Evolutionary conservation across 2,888 invertebrate genomes (phyloP), one percentile per base, ranked within the genome.

Genomic region (Prostheceraeus crozeri): DNA sequence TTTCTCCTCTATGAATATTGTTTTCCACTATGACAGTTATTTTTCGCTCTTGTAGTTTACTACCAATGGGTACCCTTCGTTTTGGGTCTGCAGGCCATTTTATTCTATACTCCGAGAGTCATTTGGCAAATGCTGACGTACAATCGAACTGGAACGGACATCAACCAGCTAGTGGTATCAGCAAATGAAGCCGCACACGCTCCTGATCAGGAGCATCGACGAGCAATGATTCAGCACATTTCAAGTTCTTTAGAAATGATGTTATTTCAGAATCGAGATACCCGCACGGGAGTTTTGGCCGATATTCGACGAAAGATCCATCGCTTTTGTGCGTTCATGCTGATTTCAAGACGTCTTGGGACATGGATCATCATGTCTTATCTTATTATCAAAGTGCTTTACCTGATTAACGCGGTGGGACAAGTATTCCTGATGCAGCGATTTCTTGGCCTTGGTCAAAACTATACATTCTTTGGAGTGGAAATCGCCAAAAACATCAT

Each of bases 1-100:
- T n/a, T n/a, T n/a, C n/a, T n/a, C n/a, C n/a, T n/a, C n/a, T n/a
- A n/a, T n/a, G n/a, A n/a, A n/a, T n/a, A n/a, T n/a, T n/a, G n/a
- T n/a, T n/a, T n/a, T n/a, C n/a, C n/a, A n/a, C n/a, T n/a, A n/a
- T n/a, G n/a, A n/a, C n/a, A n/a, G n/a, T n/a, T n/a, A n/a, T n/a
- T n/a, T n/a, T n/a, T n/a, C n/a, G n/a, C n/a, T n/a, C n/a, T n/a
- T n/a, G n/a, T 25, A 61, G 61, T 61, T 28, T 61, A 61, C 14
- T 61, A 61, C 40, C 61, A 61, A 31, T 61, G 61, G 61, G 61
- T 61, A 2, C 61, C 61, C 10, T 61, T 61, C 30, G 36, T 61
- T n/a, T 52, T 61, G 2, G 61, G 61, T 4, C 30, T 61, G 11
- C 61, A 61, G 35, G 48, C 51, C 36, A 61, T 61, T n/a, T 21